Evolutionary conservation across 2,113 vertebrate genomes (phyloP).

Genomic region (Malurus elegans): DNA sequence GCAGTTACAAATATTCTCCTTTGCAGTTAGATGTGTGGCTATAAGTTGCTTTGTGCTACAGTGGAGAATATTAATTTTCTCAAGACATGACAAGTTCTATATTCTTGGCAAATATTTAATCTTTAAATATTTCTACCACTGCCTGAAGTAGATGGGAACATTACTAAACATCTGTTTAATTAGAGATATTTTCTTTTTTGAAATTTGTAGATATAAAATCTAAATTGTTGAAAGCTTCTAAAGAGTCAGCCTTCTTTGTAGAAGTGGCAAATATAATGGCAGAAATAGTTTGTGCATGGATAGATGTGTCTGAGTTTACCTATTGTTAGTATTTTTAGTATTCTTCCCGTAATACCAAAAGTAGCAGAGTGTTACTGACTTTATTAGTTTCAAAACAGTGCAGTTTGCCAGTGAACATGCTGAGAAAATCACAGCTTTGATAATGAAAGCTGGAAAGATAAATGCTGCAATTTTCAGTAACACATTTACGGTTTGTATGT

Average conservation of each 20-base stretch:
- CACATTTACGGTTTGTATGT: neutral
- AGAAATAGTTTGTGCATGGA: neutral
- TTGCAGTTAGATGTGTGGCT: neutral
- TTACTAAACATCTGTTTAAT: neutral
- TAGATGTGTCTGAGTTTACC: neutral
- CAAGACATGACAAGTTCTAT: neutral
- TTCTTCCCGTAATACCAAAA: neutral
- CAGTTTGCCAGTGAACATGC: constrained; percentile 3
- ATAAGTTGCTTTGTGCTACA: neutral
- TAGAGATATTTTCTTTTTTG: neutral
- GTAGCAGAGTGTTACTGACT: neutral
- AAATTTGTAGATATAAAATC: neutral
- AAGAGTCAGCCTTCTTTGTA: neutral
- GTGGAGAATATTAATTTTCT: neutral
- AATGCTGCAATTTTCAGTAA: constrained; percentile 18
- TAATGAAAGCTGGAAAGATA: constrained; percentile 22
- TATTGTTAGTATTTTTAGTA: neutral
- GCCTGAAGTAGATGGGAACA: neutral
- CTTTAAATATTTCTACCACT: neutral
- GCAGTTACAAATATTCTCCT: neutral
- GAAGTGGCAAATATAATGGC: neutral
- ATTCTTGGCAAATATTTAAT: neutral
- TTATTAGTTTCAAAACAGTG: constrained; percentile 28
- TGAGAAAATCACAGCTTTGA: constrained; percentile 44
- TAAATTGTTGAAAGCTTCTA: neutral